Evolutionary conservation across 1,140 invertebrate genomes (phyloP).

Genomic region (Leptopilina boulardi): DNA sequence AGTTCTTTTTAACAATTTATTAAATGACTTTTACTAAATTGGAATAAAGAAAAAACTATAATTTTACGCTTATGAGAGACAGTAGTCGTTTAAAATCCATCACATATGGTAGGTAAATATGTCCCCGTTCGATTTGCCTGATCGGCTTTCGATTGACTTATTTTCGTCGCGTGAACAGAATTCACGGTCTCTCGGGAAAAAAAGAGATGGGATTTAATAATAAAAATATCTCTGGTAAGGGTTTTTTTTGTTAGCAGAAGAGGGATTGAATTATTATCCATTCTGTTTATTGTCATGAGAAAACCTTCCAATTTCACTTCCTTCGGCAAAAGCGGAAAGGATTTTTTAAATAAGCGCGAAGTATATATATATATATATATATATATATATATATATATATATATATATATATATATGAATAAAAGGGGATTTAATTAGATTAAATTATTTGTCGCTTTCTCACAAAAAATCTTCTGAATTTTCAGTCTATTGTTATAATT

Average conservation of each 20-base stretch:
- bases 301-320: slow-evolving; percentile 1
- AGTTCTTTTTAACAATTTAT: neutral
- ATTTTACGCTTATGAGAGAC: neutral
- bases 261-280: neutral
- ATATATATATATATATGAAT: neutral
- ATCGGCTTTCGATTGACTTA: slow-evolving; percentile 21
- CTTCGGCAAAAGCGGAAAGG: neutral
- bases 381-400: neutral
- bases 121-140: slow-evolving; percentile 3
- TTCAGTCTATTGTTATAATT: neutral
- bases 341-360: neutral
- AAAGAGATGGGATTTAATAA: slow-evolving; percentile 18
- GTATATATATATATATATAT: neutral
- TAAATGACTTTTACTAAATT: neutral
- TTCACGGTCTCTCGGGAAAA: slow-evolving; percentile 6
- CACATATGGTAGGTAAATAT: slow-evolving; percentile 21
- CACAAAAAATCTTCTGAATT: too few relatives aligned
- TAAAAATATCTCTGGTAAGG: neutral
- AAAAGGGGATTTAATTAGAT: too few relatives aligned
- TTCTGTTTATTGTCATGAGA: neutral
- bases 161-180: neutral
- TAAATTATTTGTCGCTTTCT: too few relatives aligned
- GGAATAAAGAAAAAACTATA: neutral
- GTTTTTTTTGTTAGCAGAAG: neutral
- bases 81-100: neutral